Conservation (phyloP, 2,888 invertebrate genomes). For the Aspidapion aeneum region DNA sequence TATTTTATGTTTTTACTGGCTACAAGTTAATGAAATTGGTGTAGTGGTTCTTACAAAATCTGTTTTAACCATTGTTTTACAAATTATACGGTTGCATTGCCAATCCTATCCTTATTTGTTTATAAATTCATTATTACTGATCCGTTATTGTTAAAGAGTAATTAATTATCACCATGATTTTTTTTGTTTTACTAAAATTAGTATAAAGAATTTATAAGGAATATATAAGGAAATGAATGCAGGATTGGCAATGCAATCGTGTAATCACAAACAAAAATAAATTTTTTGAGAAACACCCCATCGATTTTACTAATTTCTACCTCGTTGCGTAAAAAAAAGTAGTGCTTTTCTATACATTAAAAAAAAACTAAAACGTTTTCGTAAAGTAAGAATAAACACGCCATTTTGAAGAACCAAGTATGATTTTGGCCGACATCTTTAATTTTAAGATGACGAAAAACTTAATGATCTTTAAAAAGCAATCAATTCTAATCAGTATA, state of each 20-base stretch:
- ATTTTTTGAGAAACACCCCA: background rate
- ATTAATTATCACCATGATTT: background rate
- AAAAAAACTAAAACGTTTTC: background rate
- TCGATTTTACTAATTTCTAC: background rate
- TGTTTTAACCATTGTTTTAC: background rate
- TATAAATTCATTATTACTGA: too few relatives aligned
- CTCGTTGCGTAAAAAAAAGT: background rate
- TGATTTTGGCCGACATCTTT: background rate
- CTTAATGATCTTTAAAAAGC: background rate
- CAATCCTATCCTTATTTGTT: too few relatives aligned
- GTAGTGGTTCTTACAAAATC: too few relatives aligned
- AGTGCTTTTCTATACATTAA: background rate
- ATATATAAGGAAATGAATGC: too few relatives aligned
- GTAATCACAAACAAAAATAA: background rate
- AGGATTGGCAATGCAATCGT: background rate
- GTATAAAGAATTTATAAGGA: too few relatives aligned
- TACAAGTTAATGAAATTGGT: too few relatives aligned
- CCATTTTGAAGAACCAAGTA: background rate
- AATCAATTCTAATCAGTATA: background rate
- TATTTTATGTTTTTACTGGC: too few relatives aligned
- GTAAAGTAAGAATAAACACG: background rate
- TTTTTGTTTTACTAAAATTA: too few relatives aligned
- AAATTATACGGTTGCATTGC: background rate
- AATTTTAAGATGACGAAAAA: too few relatives aligned
- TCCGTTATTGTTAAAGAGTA: background rate